Conservation (phyloP, 2,888 invertebrate genomes). For the Tetropium fuscum region DNA sequence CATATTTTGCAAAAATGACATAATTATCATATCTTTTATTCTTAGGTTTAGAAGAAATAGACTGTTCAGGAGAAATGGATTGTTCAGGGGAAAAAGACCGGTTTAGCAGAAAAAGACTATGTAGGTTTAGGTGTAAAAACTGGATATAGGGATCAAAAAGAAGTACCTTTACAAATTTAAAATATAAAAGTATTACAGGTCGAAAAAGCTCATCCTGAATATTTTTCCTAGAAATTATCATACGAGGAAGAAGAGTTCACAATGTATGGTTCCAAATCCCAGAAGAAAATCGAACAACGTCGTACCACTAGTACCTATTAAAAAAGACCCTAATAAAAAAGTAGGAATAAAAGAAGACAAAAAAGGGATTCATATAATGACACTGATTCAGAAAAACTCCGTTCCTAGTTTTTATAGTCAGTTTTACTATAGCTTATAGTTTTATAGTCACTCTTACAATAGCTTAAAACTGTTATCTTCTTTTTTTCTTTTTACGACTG, state of each 20-base stretch:
- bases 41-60: no score
- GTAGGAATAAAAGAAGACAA: background rate
- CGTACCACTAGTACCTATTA: background rate
- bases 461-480: background rate
- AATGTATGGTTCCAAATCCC: conserved; percentile 7
- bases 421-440: conserved; percentile 1
- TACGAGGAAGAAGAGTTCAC: conserved; percentile 1
- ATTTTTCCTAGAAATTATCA: conserved; percentile 5
- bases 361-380: conserved; percentile 11
- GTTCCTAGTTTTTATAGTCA: conserved; percentile 9
- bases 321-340: background rate
- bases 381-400: conserved; percentile 11
- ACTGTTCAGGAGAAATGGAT: no score
- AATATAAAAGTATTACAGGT: conserved; percentile 7
- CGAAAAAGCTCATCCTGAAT: conserved; percentile 5
- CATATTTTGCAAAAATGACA: no score
- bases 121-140: background rate
- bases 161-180: background rate
- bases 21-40: no score
- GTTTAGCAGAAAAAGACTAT: no score
- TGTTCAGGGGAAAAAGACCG: no score
- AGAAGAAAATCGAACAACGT: conserved; percentile 4
- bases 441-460: background rate
- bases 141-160: background rate
- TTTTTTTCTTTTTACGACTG: background rate